Evolutionary conservation across 2,888 invertebrate genomes (phyloP).

Genomic region (Amorpha juglandis): DNA sequence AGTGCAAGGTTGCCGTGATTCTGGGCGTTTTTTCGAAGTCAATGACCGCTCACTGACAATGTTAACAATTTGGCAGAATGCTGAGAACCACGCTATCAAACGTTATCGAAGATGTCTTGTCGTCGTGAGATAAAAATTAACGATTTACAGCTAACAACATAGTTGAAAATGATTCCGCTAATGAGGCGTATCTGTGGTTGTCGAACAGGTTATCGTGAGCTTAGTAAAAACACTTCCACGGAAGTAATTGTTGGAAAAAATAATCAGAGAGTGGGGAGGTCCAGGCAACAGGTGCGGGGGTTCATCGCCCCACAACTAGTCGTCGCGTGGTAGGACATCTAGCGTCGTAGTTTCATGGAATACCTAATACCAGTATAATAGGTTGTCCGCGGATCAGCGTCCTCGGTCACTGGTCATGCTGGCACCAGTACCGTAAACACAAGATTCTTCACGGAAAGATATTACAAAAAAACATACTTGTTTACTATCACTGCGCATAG

Average conservation of each 20-base stretch:
- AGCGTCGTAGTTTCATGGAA: slow-evolving; percentile 58
- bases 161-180: slow-evolving; percentile 66
- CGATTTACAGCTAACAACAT: slow-evolving; percentile 61
- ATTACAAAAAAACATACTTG: slow-evolving; percentile 36
- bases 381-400: slow-evolving; percentile 35
- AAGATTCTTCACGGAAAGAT: slow-evolving; percentile 36
- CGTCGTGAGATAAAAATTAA: slow-evolving; percentile 47
- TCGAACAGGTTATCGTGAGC: slow-evolving; percentile 75
- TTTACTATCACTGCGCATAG: slow-evolving; percentile 36
- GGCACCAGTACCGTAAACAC: slow-evolving; percentile 58
- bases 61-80: slow-evolving; percentile 55
- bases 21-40: slow-evolving; percentile 53
- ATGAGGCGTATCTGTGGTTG: slow-evolving; percentile 78
- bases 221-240: slow-evolving; percentile 75
- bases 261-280: slow-evolving; percentile 67
- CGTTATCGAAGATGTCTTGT: slow-evolving; percentile 48
- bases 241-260: slow-evolving; percentile 77
- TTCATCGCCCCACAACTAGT: slow-evolving; percentile 70
- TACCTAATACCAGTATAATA: slow-evolving; percentile 43
- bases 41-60: slow-evolving; percentile 53
- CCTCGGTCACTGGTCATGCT: slow-evolving; percentile 48
- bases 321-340: slow-evolving; percentile 53
- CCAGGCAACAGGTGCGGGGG: slow-evolving; percentile 70
- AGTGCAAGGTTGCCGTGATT: slow-evolving; percentile 40
- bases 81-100: slow-evolving; percentile 57